Evolutionary conservation across 2,888 invertebrate species (phyloP), one percentile per base, ranked within the genome.

Genomic region (Pristionchus mayeri): DNA sequence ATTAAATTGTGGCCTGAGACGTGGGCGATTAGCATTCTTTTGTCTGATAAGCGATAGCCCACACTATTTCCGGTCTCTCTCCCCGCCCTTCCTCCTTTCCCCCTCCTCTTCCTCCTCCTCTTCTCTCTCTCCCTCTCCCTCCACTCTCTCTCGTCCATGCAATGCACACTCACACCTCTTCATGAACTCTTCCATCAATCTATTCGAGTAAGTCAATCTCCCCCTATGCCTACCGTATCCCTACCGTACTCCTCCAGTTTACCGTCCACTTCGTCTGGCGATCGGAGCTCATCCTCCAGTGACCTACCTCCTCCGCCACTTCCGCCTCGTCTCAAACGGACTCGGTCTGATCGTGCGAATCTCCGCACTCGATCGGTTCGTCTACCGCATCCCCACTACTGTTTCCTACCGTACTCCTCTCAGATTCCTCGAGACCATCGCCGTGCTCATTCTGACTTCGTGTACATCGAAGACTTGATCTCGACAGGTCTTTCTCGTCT

Each of bases 401-500:
- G n/a, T n/a, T 27, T 11, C 37, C 11, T 44, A 48, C 76, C 48
- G 30, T 76, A 76, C 13, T 24, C 37, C 24, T 27, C n/a, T 16
- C 48, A 76, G 76, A 76, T 50, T 44, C 34, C 48, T 3, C 50
- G 50, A 16, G 52, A 50, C n/a, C 24, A 57, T 40, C 81, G 81
- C 44, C 81, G 81, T 18, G 54, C 81, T 40, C 60, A 60, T 9
- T 81, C 81, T 2, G 81, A 81, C 60, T 81, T 81, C 44, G 81
- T 81, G 40, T 81, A 81, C 44, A 81, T 81, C 24, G 60, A 81
- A n/a, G 81, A 81, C 34, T 16, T 81, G 27, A 81, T 81, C 37
- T 37, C 81, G 16, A 40, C 57, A 16, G 81, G 81, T 27, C 11
- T 81, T 21, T 54, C 57, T 60, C 57, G 81, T 40, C 30, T 81